Base-by-base conservation (phyloP, 1,140 invertebrate genomes). In the Drosophila biarmipes region DNA sequence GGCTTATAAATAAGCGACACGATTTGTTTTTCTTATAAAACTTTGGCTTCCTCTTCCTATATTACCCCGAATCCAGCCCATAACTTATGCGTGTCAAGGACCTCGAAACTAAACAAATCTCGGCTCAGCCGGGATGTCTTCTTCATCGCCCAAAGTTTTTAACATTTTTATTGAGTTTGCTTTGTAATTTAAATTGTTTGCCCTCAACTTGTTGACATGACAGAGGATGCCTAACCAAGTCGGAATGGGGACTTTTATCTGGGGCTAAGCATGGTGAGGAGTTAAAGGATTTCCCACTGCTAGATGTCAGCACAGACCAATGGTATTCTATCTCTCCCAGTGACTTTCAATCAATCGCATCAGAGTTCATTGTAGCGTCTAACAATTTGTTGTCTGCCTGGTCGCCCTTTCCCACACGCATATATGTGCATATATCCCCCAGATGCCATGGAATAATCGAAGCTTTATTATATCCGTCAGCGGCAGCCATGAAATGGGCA, bases 161-260 rank as follows among this genome's bases (percentile, higher is more conserved):
- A 52, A 78, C 78, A 81, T 87, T 87, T 86, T 87, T 86, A 82
- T 86, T 89, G 79, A 86, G 84, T 86, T 86, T 87, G 78, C 79
- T 82, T 87, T 86, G 84, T 89, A 86, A 86, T 86, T 86, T 86
- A 86, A 86, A 82, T 86, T 87, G 82, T 86, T 87, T 86, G 82
- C 53, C 61, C 63, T 48, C 63, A 71, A 87, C 81, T 85, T 85
- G 81, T 87, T 87, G 82, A 87, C 81, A 78, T 55, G 61, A 46
- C 48, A 49, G 31, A 29, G 43, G 31, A 48, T 38, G 40, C 61
- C 55, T 61, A 45, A 64, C 40, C 56, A 31, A 59, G 54, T 42
- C 17, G 11, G 27, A 5, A 12, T 3, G 6, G 19, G 27, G 29
- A 31, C 10, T 10, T 2, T 8, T 7, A 31, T 31, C 29, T 12